Evolutionary conservation across 1,140 invertebrate species (phyloP).

Genomic region (Alviniconcha marisindica): DNA sequence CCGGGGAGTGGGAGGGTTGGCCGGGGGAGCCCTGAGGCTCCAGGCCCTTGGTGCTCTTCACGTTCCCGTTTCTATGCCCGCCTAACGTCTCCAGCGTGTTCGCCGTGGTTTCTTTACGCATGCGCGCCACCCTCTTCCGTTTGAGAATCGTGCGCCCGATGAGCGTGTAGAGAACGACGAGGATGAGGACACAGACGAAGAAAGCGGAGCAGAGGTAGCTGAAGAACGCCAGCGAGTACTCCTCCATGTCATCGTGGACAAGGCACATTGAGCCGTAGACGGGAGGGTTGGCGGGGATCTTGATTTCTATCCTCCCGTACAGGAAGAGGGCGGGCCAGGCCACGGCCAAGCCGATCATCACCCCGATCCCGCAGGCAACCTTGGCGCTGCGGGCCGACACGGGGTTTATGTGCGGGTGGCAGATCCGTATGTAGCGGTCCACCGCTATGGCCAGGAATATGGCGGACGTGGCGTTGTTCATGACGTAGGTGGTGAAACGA

Average conservation of each 20-base stretch:
- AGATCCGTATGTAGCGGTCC: constrained; percentile 67
- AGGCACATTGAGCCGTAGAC: constrained; percentile 53
- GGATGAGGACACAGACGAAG: constrained; percentile 44
- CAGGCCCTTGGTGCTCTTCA: neutral
- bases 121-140: constrained; percentile 29
- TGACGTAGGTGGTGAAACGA: constrained; percentile 61
- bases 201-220: constrained; percentile 51
- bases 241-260: constrained; percentile 44
- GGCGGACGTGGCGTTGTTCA: constrained; percentile 54
- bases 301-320: constrained; percentile 53
- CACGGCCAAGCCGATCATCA: constrained; percentile 49
- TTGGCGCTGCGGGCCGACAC: constrained; percentile 55
- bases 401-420: constrained; percentile 52
- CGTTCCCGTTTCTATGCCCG: neutral
- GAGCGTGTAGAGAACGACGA: constrained; percentile 47
- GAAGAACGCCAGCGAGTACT: constrained; percentile 55
- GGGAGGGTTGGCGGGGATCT: constrained; percentile 32
- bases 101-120: constrained; percentile 18
- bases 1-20: neutral
- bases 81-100: neutral
- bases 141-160: constrained; percentile 46
- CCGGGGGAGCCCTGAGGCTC: neutral
- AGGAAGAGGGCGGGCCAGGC: constrained; percentile 63
- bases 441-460: constrained; percentile 63
- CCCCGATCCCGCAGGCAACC: constrained; percentile 51